Evolutionary conservation across 2,888 invertebrate genomes (phyloP), one percentile per base, ranked within the genome.

Genomic region (Druceiella hillmani): DNA sequence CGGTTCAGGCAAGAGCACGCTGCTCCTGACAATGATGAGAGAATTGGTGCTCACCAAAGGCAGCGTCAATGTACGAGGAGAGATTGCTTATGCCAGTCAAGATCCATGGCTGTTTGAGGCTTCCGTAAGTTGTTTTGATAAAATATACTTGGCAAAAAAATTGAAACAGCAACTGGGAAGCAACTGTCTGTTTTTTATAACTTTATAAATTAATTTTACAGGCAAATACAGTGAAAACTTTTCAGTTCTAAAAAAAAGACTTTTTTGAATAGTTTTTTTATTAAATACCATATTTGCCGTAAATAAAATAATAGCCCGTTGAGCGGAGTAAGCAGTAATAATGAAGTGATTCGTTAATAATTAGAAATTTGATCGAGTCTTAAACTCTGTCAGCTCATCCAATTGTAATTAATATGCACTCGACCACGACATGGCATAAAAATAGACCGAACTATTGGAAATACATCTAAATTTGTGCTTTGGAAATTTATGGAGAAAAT

Each of bases 1-100:
- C 1, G 87, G 87, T 0, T 68, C 81, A 0, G 87, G 87, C 9
- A 87, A 87, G 59, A 79, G 81, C 2, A 82, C 84, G 1, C 55
- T 87, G 0, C 61, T 87, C 1, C 79, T 83, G 51, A 80, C 83
- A 1, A 72, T 92, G 33, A 66, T 93, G 3, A 76, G 81, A 3
- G 89, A 89, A 56, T 62, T 87, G 1, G 69, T 76, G 9, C 64
- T 81, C 2, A 64, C 59, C 9, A 48, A 56, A n/a, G 87, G 88
- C 1, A 58, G 57, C 3, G 52, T 81, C 4, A 53, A 56, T 4
- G 62, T 79, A 0, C 59, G 59, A 5, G 83, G 81, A 0, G 46
- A 45, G 0, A 48, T 75, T 1, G 67, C 75, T 0, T 86, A 84
- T 52, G 78, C 79, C 0, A 66, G 79, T 0, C 83, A 83, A 46